Base-by-base conservation (phyloP, 2,113 vertebrate genomes). In the Ictidomys tridecemlineatus region DNA sequence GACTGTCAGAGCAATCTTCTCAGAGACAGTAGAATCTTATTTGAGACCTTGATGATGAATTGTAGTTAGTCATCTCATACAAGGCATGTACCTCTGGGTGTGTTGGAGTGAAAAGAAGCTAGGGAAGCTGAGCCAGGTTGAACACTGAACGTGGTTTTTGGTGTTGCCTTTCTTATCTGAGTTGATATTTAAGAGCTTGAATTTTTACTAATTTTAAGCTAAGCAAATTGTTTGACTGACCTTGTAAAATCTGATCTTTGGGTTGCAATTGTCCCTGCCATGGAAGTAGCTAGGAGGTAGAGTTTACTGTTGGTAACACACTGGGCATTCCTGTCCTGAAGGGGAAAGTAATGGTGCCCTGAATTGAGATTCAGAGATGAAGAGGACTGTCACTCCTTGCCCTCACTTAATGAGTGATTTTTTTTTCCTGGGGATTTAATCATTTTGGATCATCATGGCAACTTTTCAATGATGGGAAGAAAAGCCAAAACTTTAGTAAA, bases 131-230 rank as follows among this genome's bases (percentile, higher is more conserved):
- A 96, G 8, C 14, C 58, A 73, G 8, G 8, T 22, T 26, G 72
- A 51, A 76, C 20, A 48, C 3, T 6, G 30, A 42, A n/a, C 17
- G 9, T 0, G 4, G 17, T 56, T 53, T 76, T 92, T 90, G 45
- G 1, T n/a, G 20, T 53, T 78, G 13, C 14, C 4, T 80, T 18
- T 78, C 2, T 88, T 58, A 89, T 58, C 34, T 89, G 45, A 93
- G 26, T 74, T 85, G 61, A 82, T 83, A 39, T 45, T 89, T 89
- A 39, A 12, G 17, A 48, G 8, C 0, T 11, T 92, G 22, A 1
- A 56, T 67, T 96, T 91, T 92, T 16, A 73, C 37, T 42, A 63
- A 65, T 70, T 70, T 94, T 91, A 70, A 95, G 53, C 6, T 85
- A 72, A 89, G 20, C n/a, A 86, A 91, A 63, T 69, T 70, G 32